Evolutionary conservation across 2,888 invertebrate genomes (phyloP).

Genomic region (Eristalinus sepulchralis): DNA sequence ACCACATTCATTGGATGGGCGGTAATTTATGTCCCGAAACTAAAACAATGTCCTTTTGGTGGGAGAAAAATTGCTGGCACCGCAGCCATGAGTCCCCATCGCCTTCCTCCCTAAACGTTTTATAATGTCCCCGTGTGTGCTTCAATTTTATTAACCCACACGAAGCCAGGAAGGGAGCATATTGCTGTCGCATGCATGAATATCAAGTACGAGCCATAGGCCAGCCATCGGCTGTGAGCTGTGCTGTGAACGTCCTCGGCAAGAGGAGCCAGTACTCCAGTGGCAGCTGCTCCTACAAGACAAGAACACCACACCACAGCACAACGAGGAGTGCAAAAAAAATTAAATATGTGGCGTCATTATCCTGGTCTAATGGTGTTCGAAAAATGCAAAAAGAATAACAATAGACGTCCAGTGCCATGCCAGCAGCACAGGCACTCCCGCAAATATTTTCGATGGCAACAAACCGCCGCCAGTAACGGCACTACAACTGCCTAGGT

Average conservation of each 20-base stretch:
- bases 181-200: conserved; percentile 65
- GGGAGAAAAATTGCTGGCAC: conserved; percentile 37
- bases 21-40: conserved; percentile 40
- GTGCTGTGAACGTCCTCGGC: not conserved
- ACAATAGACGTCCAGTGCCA: conserved; percentile 24
- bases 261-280: conserved; percentile 16
- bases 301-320: not conserved
- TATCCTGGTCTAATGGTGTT: conserved; percentile 61
- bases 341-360: conserved; percentile 59
- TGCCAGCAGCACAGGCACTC: conserved; percentile 8
- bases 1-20: not conserved
- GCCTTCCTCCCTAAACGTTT: conserved; percentile 56
- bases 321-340: not conserved
- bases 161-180: conserved; percentile 28
- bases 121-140: conserved; percentile 56
- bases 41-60: conserved; percentile 25
- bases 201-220: conserved; percentile 40
- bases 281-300: conserved; percentile 28
- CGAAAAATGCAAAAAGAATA: conserved; percentile 52
- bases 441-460: conserved; percentile 37
- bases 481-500: conserved; percentile 1
- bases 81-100: conserved; percentile 33
- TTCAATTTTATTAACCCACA: conserved; percentile 64
- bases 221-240: not conserved
- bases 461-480: conserved; percentile 39